Evolutionary conservation across 2,888 invertebrate genomes (phyloP), one percentile per base, ranked within the genome.

Genomic region (Lissocephala sabroskyi): DNA sequence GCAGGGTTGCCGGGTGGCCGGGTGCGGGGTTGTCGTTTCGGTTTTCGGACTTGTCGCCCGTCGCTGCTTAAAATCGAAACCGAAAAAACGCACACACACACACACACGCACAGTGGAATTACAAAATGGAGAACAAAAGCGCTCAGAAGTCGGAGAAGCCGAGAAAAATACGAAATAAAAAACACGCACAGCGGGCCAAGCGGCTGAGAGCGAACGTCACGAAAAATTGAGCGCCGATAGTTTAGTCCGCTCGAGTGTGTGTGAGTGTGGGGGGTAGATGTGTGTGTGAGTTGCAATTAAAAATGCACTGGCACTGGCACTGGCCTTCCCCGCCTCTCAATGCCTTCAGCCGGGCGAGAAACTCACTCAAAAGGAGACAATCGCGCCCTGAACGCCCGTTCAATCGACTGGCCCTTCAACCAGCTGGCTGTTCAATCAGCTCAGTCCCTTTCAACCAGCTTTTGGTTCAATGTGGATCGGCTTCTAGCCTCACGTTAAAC

Each of bases 41-140:
- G 10, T 41, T 28, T 35, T 19, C 11, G 41, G 28, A 14, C 26
- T 28, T 28, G 28, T 23, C 23, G 23, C 30, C 30, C 18, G 41
- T 41, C 41, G 30, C 41, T 13, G 17, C 39, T 45, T 16, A 43
- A 52, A 64, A 59, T 53, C 51, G 53, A 49, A 70, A 56, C 54
- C 59, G 48, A 56, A 67, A 56, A 56, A 55, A 54, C 40, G 43
- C 36, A 14, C 13, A 33, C 10, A 10, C 17, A 29, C 30, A 36
- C 37, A 43, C 41, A 40, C 9, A 32, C 29, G 29, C 10, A n/a
- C 9, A 41, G n/a, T 2, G n/a, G 3, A 26, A 54, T 44, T 57
- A 71, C 61, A 74, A 71, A 66, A 61, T 63, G 65, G 59, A 74
- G 71, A 70, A 70, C 65, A 65, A 70, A 75, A 71, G 59, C 49